Evolutionary conservation across 2,888 invertebrate genomes (phyloP).

Genomic region (Congeria kusceri): DNA sequence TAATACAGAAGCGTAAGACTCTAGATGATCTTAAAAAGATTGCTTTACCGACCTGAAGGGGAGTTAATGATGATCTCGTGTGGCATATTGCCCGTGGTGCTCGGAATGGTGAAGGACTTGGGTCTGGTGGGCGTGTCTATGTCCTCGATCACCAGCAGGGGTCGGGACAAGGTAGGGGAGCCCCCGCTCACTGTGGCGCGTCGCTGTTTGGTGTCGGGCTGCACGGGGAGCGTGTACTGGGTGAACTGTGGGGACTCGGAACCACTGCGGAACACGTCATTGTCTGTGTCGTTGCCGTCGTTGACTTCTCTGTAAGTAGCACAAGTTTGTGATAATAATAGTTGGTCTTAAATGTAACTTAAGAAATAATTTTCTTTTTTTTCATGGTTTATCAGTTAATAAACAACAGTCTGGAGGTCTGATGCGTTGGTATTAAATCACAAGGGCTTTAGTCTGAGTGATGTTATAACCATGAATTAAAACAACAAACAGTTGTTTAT

Average conservation of each 20-base stretch:
- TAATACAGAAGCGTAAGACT: too few species aligned
- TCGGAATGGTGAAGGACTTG: slow-evolving; percentile 72
- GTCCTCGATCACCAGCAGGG: slow-evolving; percentile 79
- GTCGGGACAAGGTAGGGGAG: slow-evolving; percentile 80
- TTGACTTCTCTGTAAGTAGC: slow-evolving; percentile 59
- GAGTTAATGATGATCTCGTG: slow-evolving; percentile 61
- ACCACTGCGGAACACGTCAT: slow-evolving; percentile 85
- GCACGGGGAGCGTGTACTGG: slow-evolving; percentile 79
- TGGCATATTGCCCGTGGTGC: slow-evolving; percentile 51
- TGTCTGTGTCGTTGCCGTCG: slow-evolving; percentile 85
- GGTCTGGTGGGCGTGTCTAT: slow-evolving; percentile 77
- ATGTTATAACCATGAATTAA: too few species aligned
- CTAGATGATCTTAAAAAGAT: too few species aligned
- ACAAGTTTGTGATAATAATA: too few species aligned
- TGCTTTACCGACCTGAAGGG: slow-evolving; percentile 50
- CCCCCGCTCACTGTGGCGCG: slow-evolving; percentile 95
- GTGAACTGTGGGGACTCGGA: slow-evolving; percentile 82
- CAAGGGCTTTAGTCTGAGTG: too few species aligned
- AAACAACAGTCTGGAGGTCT: too few species aligned
- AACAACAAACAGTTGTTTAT: too few species aligned
- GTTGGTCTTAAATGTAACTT: too few species aligned
- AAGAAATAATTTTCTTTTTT: too few species aligned
- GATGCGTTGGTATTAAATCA: too few species aligned
- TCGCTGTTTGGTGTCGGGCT: slow-evolving; percentile 87
- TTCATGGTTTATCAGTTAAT: too few species aligned